Evolutionary conservation across 2,888 invertebrate species (phyloP), one percentile per base, ranked within the genome.

Genomic region (Unio delphinus): DNA sequence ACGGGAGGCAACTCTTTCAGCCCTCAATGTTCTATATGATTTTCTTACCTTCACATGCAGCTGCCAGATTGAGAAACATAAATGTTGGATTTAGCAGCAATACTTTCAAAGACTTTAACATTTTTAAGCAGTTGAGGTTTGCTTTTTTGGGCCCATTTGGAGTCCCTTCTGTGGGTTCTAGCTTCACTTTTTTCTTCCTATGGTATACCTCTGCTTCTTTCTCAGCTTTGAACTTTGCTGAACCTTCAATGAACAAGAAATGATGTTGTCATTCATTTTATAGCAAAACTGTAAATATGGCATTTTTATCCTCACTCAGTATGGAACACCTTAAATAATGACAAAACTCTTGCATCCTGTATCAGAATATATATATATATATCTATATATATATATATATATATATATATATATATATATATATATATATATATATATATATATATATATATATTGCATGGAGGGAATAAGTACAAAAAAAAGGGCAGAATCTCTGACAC

Each of bases 41-140:
- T 30, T n/a, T 60, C 17, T 61, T 66, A 86, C 93, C 93, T 89
- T 96, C 89, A 68, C 84, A 82, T 18, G 88, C 87, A n/a, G 88
- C 89, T 11, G 89, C 88, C 30, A 88, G 68, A 68, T 87, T 88
- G n/a, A 89, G 81, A 57, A 86, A 87, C 84, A 89, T 87, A 71
- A 88, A 89, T 11, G 88, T 87, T 18, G 88, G 88, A 70, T 89
- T 89, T 54, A 78, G 76, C 15, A 89, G 69, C 15, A 89, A 80
- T 3, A 83, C 75, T 68, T 84, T 86, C 17, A 87, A 61, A 6
- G 86, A 83, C 11, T 76, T 84, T 45, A 83, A 65, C 34, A 88
- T 82, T 67, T 87, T 84, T 60, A 74, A 74, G 54, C 86, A 72
- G 64, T 71, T 75, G 28, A 76, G 64, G 7, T 45, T 67, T 8